Evolutionary conservation across 2,888 invertebrate genomes (phyloP), one percentile per base, ranked within the genome.

Genomic region (Disparrhopalites patrizii): DNA sequence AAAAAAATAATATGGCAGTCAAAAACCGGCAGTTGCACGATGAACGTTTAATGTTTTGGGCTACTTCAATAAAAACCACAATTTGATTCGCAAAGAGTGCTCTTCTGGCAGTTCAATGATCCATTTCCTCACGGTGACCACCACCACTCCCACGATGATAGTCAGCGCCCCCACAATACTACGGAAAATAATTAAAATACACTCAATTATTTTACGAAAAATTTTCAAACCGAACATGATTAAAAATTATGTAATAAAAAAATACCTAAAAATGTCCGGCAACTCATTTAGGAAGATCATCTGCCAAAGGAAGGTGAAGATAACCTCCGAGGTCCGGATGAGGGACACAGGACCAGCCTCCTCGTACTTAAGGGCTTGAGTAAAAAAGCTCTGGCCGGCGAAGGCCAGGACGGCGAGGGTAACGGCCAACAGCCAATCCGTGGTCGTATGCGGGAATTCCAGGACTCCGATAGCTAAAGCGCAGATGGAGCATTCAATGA

Each of bases 261-360:
- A 18, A 15, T 56, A 72, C 72, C 71, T 72, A 38, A 66, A 69
- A 43, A 55, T 52, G 54, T 73, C 73, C 1, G 73, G 73, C 2
- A 69, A 10, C 15, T 65, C 63, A 10, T 56, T 51, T 5, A 73
- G 54, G 47, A 73, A 73, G 23, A 68, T 65, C 36, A 71, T 66
- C 63, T 73, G 73, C 71, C 71, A 73, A 2, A 71, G 23, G 50
- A 73, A 73, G 18, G 65, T 61, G 31, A 65, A 68, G 10, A 72
- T 60, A 2, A 73, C 73, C 43, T 73, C 73, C 18, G 60, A 65
- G 18, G 72, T 72, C 30, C 72, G 52, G 13, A 71, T 70, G 23
- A 71, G 51, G 0, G 73, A 66, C 13, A 73, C 67, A 31, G 70
- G 68, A 18, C 73, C 73, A 5, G 73, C 72, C 28, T 72, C 65